These are phyloP conservation scores for Pammene fasciana DNA, from an alignment of 2,888 invertebrate genomes.

Conservation along the genomic window DNA sequence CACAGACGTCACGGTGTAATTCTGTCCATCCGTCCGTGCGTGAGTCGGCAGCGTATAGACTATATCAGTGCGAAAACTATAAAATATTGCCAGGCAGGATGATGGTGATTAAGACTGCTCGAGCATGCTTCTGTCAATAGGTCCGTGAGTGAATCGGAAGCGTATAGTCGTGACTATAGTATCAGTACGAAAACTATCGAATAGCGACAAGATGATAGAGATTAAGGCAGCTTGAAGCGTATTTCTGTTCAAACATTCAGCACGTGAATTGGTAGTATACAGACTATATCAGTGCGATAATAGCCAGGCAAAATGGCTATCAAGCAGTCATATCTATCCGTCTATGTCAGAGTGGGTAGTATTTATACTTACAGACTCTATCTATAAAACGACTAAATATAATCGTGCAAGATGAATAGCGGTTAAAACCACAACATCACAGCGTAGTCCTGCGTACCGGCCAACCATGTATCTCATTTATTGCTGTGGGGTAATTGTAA, in stretches of 20 bases:
- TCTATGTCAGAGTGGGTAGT: no score
- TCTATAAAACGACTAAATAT: no score
- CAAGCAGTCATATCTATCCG: no score
- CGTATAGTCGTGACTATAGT: background rate
- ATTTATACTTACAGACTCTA: no score
- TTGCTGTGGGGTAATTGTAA: no score
- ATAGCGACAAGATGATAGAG: background rate
- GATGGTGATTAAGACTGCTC: no score
- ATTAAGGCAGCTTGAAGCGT: no score
- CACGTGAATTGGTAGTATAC: constrained; percentile 20
- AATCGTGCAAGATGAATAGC: no score
- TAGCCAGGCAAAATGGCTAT: no score
- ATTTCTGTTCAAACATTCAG: background rate
- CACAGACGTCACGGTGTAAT: constrained; percentile 37
- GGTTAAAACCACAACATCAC: no score
- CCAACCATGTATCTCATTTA: no score
- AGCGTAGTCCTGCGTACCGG: no score
- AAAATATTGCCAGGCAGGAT: background rate
- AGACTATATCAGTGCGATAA: background rate
- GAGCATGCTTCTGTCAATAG: constrained; percentile 33
- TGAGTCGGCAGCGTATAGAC: constrained; percentile 7
- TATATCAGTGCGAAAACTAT: constrained; percentile 4
- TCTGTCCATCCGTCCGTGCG: constrained; percentile 40
- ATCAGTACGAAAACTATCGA: constrained; percentile 9
- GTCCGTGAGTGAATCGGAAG: constrained; percentile 35